A percentile compares a stretch with the other conserved stretches of the same genome.
Evolutionary conservation across 2,888 invertebrate genomes (phyloP).

Genomic region (Thyatira batis): DNA sequence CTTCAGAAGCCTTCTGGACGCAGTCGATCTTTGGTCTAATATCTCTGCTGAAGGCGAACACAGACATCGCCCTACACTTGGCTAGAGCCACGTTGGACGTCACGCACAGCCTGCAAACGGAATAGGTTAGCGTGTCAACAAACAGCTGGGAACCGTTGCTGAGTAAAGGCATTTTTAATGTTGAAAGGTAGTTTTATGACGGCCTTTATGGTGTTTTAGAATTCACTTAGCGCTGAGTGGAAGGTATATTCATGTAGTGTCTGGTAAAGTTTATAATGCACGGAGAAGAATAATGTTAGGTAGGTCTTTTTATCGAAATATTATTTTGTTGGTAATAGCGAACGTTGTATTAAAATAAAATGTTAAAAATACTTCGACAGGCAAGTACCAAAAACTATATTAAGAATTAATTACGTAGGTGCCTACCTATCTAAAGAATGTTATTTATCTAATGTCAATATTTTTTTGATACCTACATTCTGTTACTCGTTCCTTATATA

Average conservation of each 20-base stretch:
- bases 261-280: background rate
- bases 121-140: slow-evolving; percentile 31
- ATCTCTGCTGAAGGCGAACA: slow-evolving; percentile 89
- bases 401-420: no score
- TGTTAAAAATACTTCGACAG: no score
- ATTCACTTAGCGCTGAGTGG: background rate
- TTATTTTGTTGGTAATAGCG: background rate
- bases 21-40: slow-evolving; percentile 92
- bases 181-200: background rate
- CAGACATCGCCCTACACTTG: slow-evolving; percentile 88
- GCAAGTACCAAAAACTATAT: no score
- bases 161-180: background rate
- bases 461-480: no score
- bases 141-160: no score
- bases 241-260: background rate
- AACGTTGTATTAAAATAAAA: no score
- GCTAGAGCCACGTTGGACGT: slow-evolving; percentile 84
- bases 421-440: no score
- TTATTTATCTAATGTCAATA: no score
- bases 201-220: background rate
- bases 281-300: background rate
- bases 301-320: background rate
- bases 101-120: slow-evolving; percentile 83
- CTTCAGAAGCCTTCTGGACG: slow-evolving; percentile 83
- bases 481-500: no score